Base-by-base conservation (phyloP, 2,113 vertebrate species). In the Elanus axillaris region DNA sequence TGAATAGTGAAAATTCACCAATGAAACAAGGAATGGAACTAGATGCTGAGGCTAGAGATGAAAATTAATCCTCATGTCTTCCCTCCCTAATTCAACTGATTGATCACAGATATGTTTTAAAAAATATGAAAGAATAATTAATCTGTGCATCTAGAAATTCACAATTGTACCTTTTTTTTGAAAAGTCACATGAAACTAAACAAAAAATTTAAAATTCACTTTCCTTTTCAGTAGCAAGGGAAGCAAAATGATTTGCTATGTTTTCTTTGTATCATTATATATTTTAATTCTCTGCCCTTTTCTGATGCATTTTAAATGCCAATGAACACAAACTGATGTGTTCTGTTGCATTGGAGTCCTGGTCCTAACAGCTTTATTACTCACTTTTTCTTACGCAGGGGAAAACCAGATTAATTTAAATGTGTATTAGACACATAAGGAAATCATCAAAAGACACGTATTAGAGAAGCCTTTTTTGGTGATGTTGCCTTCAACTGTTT, bases 391-490 rank as follows among this genome's bases (percentile, higher is more conserved):
- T 73, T 62, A 77, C 36, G n/a, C 6, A 42, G 26, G 18, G 52
- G 22, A 71, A 93, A 88, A 69, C 4, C 14, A 67, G 36, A 60
- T 80, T 86, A 59, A 78, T 89, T 86, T 88, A 79, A 88, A 77
- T 2, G 4, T 26, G 29, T 71, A 45, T 63, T 77, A 71, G 80
- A 87, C 86, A 77, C 60, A 91, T 74, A 96, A 95, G 93, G 86
- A 93, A 83, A 81, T 69, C 10, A 47, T 72, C 42, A 43, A 22
- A 94, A 73, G 59, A 25, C 68, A 43, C 12, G 42, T 9, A 47
- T 60, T 81, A 40, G 56, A 63, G 84, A 74, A 84, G 84, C 94
- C 95, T 94, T 97, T 96, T 96, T 94, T 96, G 96, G 95, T 84
- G 68, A 93, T 95, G 94, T 85, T 95, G 84, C 89, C 40, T 93